phyloP scores from a whole-genome alignment of 2,113 vertebrate genomes.

The Carassius carassius region DNA sequence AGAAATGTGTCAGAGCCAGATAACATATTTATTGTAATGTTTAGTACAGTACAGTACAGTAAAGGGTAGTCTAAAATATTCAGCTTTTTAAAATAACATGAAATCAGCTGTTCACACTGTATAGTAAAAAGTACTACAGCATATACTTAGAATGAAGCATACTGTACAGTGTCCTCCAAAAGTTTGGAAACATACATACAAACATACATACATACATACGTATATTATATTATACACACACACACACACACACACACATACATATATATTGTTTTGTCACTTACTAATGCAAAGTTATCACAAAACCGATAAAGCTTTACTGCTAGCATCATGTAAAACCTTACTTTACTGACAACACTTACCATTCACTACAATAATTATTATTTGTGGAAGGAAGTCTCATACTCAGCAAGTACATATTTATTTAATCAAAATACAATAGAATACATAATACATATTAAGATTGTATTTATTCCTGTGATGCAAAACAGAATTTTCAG shows the following conservation, averaged over 20 bases:
- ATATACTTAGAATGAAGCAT: background rate
- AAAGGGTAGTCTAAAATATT: background rate
- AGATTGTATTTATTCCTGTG: background rate
- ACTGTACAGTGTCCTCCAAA: background rate
- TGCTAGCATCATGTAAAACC: too few relatives aligned
- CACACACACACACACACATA: too few relatives aligned
- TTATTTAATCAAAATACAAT: background rate
- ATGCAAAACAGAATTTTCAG: background rate
- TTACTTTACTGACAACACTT: too few relatives aligned
- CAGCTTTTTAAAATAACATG: background rate
- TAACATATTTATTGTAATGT: background rate
- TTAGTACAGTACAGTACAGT: background rate
- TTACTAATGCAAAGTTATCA: background rate
- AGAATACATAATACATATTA: background rate
- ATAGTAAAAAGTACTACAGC: background rate
- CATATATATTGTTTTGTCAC: background rate
- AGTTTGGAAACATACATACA: background rate
- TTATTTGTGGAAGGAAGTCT: background rate
- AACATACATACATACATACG: background rate
- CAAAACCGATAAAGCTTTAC: background rate
- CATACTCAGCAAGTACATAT: background rate
- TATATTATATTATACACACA: too few relatives aligned
- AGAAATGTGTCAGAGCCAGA: slow-evolving; percentile 34
- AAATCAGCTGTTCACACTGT: background rate
- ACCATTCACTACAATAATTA: too few relatives aligned